A percentile compares a stretch with the other conserved stretches of the same genome.
These are phyloP conservation scores for Tetramorium alpestre DNA, from an alignment of 1,140 invertebrate species.

Conservation along the genomic window DNA sequence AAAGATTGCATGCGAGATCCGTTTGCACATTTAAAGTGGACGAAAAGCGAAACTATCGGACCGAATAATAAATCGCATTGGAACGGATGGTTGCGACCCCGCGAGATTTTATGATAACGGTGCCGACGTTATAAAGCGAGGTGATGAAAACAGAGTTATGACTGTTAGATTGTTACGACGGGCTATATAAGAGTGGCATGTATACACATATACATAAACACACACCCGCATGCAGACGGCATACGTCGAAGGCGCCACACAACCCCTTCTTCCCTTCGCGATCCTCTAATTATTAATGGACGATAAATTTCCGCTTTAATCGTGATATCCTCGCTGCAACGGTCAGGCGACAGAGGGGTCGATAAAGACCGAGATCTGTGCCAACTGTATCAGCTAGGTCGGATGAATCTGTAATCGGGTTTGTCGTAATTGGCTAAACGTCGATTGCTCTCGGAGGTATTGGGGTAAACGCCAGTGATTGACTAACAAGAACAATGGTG, in stretches of 20 bases:
- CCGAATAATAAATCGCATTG: conserved; percentile 64
- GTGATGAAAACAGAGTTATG: conserved; percentile 64
- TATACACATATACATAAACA: too few species aligned
- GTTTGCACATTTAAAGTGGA: conserved; percentile 20
- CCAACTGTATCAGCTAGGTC: conserved; percentile 50
- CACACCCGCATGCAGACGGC: background rate
- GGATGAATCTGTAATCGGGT: conserved; percentile 45
- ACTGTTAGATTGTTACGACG: conserved; percentile 66
- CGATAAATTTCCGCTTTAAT: conserved; percentile 68
- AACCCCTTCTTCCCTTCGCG: conserved; percentile 13
- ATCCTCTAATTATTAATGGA: conserved; percentile 68
- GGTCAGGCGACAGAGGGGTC: conserved; percentile 23
- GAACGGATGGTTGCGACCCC: conserved; percentile 33
- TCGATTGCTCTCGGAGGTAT: conserved; percentile 22
- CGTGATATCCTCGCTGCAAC: conserved; percentile 21
- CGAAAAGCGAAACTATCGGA: conserved; percentile 50
- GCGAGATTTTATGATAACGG: conserved; percentile 68
- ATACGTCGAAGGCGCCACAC: conserved; percentile 15
- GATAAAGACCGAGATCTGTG: conserved; percentile 60
- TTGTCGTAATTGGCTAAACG: conserved; percentile 48
- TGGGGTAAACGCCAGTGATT: background rate
- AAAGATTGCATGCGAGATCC: background rate
- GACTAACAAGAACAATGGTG: conserved; percentile 11
- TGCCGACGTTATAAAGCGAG: conserved; percentile 47
- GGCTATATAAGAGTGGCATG: conserved; percentile 1